These are phyloP conservation scores for Rhagoletis pomonella DNA, from an alignment of 1,140 invertebrate genomes.

Conservation along the genomic window DNA sequence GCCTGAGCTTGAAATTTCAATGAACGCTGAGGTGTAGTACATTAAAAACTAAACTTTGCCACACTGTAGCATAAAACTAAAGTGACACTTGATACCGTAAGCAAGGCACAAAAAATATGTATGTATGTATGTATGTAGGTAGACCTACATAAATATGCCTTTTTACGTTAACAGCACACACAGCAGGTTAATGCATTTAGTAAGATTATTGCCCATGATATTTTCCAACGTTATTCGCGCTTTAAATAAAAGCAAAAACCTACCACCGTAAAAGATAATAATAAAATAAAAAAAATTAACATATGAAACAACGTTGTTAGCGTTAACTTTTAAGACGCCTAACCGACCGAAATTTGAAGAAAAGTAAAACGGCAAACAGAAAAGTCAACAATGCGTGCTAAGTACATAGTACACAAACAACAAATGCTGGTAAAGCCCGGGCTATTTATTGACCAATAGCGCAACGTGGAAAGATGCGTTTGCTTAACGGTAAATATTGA, in stretches of 20 bases:
- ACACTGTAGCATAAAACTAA: not conserved
- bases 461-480: not conserved
- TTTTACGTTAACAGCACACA: too few relatives aligned
- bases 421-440: not conserved
- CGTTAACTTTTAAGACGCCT: not conserved
- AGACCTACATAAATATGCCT: too few relatives aligned
- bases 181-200: too few relatives aligned
- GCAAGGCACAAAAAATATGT: not conserved
- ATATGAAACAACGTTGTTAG: conserved; percentile 14
- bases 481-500: not conserved
- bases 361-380: not conserved
- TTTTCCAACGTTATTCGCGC: too few relatives aligned
- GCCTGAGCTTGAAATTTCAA: not conserved
- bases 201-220: too few relatives aligned
- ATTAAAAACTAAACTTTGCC: not conserved
- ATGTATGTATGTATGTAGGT: too few relatives aligned
- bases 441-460: not conserved
- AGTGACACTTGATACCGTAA: not conserved
- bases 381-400: not conserved
- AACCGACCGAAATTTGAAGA: not conserved
- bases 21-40: not conserved
- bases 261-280: too few relatives aligned
- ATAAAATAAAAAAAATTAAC: not conserved
- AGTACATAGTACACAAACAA: not conserved
- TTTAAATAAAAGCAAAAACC: too few relatives aligned